These are phyloP conservation scores for Drosophila murphyi DNA, from an alignment of 1,140 invertebrate species.

Conservation along the genomic window DNA sequence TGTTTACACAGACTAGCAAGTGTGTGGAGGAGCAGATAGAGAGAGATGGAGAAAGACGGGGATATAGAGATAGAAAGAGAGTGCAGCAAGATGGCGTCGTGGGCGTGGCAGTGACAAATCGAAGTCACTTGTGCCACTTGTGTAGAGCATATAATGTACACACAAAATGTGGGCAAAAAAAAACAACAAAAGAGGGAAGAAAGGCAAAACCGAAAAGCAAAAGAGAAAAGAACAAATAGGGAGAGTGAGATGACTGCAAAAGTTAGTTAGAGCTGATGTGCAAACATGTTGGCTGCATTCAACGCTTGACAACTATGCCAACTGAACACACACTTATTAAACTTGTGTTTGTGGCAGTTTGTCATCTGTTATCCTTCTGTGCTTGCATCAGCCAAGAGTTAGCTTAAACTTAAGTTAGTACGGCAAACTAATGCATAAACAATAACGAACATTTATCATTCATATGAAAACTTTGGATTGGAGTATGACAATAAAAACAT, in stretches of 20 bases:
- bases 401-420: no score
- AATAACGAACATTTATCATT: no score
- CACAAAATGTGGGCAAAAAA: conserved; percentile 13
- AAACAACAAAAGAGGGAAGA: background rate
- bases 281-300: conserved; percentile 54
- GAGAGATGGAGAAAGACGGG: background rate
- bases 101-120: conserved; percentile 54
- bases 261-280: conserved; percentile 66
- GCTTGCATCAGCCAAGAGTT: background rate
- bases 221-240: conserved; percentile 16
- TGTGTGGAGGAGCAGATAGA: background rate
- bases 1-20: conserved; percentile 58
- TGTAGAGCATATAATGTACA: conserved; percentile 43
- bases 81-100: conserved; percentile 5
- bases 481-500: no score
- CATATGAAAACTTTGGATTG: no score
- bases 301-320: conserved; percentile 22
- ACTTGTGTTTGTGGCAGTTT: conserved; percentile 77
- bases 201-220: background rate
- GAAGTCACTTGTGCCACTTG: conserved; percentile 47
- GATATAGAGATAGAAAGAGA: background rate
- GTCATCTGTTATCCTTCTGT: conserved; percentile 11
- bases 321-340: conserved; percentile 61
- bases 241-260: conserved; percentile 24
- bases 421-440: no score